Evolutionary conservation across 1,140 invertebrate genomes (phyloP).

Genomic region (Aphelenchoides fujianensis): DNA sequence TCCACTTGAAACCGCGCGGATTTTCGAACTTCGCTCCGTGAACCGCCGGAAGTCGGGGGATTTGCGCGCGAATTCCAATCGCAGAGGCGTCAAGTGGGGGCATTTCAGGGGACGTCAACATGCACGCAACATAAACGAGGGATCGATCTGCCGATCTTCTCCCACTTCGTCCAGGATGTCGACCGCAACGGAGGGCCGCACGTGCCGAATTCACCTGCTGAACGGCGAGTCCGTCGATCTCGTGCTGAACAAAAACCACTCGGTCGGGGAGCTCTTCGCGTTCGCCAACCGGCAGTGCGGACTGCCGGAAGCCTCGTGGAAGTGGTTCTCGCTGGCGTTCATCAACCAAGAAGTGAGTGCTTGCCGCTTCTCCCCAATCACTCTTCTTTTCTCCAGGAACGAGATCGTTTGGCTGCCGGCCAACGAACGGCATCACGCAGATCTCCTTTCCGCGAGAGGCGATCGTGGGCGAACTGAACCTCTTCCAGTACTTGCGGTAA

Average conservation of each 20-base stretch:
- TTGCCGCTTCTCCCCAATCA: background rate
- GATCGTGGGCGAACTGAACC: background rate
- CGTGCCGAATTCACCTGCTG: background rate
- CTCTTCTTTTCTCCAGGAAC: background rate
- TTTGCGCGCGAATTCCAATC: no score
- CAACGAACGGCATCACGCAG: background rate
- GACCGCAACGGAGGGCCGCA: background rate
- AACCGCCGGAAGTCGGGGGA: no score
- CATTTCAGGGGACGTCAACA: no score
- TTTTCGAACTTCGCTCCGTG: no score
- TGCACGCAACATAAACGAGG: no score
- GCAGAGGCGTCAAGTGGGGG: no score
- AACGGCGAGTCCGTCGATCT: constrained; percentile 10
- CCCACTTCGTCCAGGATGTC: background rate
- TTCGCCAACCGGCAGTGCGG: background rate
- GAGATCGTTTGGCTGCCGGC: background rate
- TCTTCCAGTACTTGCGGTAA: background rate
- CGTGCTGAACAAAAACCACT: constrained; percentile 1
- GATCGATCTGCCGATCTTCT: no score
- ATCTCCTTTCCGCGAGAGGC: background rate
- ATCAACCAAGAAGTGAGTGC: background rate
- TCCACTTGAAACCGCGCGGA: no score
- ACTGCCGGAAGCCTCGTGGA: background rate
- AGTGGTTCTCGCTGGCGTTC: background rate
- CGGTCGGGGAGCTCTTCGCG: background rate